These are phyloP conservation scores for Danio jaintianensis DNA, from an alignment of 2,797 vertebrate species.

Conservation along the genomic window DNA sequence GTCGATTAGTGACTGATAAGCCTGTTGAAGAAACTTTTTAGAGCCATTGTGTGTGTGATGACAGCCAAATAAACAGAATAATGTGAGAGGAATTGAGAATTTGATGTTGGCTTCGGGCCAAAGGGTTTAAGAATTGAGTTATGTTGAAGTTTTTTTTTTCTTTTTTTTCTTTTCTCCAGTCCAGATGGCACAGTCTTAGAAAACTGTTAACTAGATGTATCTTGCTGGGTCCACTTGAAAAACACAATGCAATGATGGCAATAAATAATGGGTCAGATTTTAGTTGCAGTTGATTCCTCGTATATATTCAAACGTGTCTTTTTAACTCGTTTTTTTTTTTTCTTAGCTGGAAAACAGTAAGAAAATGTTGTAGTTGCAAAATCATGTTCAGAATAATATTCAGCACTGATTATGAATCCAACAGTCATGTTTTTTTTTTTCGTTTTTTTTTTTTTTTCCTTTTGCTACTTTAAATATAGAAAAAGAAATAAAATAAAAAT, in stretches of 20 bases:
- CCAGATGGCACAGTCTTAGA: background rate
- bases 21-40: background rate
- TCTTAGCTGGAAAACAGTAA: background rate
- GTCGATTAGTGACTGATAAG: constrained; percentile 2
- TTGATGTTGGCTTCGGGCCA: background rate
- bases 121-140: constrained; percentile 6
- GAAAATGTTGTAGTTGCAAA: background rate
- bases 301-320: background rate
- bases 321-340: background rate
- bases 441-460: background rate
- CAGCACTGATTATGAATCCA: background rate
- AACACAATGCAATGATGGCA: no score
- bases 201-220: background rate
- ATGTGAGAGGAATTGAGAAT: background rate
- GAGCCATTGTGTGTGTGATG: background rate
- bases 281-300: background rate
- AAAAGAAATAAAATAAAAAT: no score
- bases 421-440: background rate
- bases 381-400: background rate
- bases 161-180: background rate
- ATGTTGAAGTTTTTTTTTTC: background rate
- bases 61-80: constrained; percentile 6
- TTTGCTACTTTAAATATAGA: background rate
- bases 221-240: background rate
- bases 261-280: background rate